Conservation (phyloP, 1,140 invertebrate species). For the Nylanderia fulva region DNA sequence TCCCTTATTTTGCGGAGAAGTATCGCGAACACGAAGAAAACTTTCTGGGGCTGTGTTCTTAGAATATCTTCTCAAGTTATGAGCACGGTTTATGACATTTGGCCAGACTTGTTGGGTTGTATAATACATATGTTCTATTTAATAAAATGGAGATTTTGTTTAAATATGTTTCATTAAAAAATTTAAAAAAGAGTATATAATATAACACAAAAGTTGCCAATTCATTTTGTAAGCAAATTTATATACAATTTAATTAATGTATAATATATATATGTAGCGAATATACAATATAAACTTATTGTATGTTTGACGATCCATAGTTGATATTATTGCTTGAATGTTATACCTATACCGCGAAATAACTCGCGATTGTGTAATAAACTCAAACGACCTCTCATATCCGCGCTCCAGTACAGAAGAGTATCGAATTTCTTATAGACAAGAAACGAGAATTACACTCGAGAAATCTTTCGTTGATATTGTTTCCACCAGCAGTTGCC, state of each 20-base stretch:
- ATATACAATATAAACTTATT: not conserved
- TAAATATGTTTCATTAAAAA: not conserved
- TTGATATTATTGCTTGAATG: not conserved
- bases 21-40: conserved; percentile 50
- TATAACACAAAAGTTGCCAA: not conserved
- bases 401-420: not conserved
- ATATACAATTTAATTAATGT: not conserved
- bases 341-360: not conserved
- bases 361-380: conserved; percentile 15
- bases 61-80: conserved; percentile 43
- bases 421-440: conserved; percentile 48
- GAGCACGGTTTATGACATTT: conserved; percentile 28
- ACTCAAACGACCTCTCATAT: conserved; percentile 1
- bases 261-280: not conserved
- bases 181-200: not conserved
- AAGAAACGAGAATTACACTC: conserved; percentile 51
- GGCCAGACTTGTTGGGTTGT: not conserved
- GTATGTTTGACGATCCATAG: not conserved
- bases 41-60: conserved; percentile 24
- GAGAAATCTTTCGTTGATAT: conserved; percentile 45
- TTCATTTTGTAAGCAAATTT: not conserved
- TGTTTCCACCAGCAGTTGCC: conserved; percentile 46
- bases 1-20: conserved; percentile 55
- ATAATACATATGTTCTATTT: not conserved
- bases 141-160: not conserved